phyloP scores from a whole-genome alignment of 2,797 vertebrate genomes.

The Pseudotriccus pelzelni region DNA sequence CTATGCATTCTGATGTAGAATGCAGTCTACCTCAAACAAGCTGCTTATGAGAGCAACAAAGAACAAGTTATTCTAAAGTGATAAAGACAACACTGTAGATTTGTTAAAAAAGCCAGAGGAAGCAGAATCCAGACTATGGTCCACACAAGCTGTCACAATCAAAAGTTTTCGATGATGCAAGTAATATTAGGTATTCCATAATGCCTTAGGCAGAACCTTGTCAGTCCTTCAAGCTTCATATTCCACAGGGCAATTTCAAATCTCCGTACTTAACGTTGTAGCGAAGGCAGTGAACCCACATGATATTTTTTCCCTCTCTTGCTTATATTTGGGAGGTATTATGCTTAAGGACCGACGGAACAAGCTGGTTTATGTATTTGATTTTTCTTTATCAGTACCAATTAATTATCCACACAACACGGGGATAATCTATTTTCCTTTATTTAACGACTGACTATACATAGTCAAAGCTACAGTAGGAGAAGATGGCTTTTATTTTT shows the following conservation, averaged over 20 bases:
- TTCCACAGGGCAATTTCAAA: neutral
- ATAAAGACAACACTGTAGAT: neutral
- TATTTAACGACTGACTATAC: neutral
- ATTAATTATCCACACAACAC: neutral
- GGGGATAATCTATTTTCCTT: neutral
- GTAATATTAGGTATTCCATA: neutral
- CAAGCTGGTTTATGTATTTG: neutral
- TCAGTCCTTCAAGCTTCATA: neutral
- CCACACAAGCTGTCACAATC: neutral
- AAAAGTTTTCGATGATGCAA: neutral
- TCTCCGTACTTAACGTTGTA: neutral
- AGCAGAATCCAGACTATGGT: neutral
- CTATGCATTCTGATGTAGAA: neutral
- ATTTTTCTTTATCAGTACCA: neutral
- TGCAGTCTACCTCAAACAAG: neutral
- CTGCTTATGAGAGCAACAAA: neutral
- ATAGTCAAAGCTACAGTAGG: neutral
- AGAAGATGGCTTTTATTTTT: neutral
- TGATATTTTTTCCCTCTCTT: neutral
- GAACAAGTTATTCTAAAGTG: neutral
- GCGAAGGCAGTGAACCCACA: neutral
- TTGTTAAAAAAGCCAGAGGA: neutral
- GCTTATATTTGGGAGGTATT: neutral
- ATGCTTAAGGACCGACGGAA: neutral
- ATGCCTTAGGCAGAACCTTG: neutral